Conservation (phyloP, 2,797 vertebrate species). For the Dipus sagitta region DNA sequence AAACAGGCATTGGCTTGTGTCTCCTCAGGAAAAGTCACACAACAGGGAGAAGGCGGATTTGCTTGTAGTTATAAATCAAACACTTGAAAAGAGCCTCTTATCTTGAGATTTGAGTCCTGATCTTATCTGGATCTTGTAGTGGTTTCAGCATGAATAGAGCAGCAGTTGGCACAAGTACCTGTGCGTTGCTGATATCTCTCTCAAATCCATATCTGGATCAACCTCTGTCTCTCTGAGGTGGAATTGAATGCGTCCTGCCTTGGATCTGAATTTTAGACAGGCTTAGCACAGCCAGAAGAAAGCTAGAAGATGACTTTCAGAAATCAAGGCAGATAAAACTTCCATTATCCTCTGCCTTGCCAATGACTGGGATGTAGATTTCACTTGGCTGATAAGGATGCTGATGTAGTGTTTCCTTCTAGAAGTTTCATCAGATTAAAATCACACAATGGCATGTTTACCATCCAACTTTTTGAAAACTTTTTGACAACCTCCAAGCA, state of each 20-base stretch:
- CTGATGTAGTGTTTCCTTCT: constrained; percentile 26
- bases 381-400: constrained; percentile 56
- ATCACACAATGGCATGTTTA: constrained; percentile 7
- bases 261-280: constrained; percentile 54
- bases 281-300: not conserved
- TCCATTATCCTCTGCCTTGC: constrained; percentile 32
- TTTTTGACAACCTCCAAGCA: no score
- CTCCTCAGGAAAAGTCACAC: not conserved
- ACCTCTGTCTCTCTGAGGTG: constrained; percentile 54
- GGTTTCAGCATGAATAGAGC: not conserved
- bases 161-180: not conserved
- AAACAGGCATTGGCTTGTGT: not conserved
- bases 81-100: not conserved
- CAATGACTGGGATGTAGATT: not conserved
- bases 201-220: constrained; percentile 58
- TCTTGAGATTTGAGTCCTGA: constrained; percentile 42
- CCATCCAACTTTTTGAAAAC: not conserved
- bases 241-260: constrained; percentile 33
- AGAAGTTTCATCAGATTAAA: constrained; percentile 72
- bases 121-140: constrained; percentile 37
- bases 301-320: constrained; percentile 62
- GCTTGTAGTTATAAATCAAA: constrained; percentile 33
- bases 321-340: constrained; percentile 55
- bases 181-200: not conserved
- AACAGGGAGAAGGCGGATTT: not conserved